Evolutionary conservation across 2,113 vertebrate genomes (phyloP).

Genomic region (Megalops atlanticus): DNA sequence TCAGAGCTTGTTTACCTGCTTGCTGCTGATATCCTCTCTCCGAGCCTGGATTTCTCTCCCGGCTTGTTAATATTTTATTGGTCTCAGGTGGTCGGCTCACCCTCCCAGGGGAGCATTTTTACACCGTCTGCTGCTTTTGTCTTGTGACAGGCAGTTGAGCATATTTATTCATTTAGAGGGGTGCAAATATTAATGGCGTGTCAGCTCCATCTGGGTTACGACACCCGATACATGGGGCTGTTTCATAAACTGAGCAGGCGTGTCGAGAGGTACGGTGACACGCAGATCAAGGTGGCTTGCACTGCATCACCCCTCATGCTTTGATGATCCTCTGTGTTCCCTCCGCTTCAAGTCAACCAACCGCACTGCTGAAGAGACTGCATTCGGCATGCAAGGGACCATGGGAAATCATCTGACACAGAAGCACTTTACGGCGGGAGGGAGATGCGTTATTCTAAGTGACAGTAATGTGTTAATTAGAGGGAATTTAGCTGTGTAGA

Average conservation of each 20-base stretch:
- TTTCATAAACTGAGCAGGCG: slow-evolving; percentile 37
- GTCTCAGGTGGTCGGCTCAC: slow-evolving; percentile 25
- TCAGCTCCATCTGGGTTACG: slow-evolving; percentile 47
- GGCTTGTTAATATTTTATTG: slow-evolving; percentile 47
- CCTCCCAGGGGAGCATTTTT: slow-evolving; percentile 38
- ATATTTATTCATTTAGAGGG: slow-evolving; percentile 47
- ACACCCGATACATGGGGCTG: slow-evolving; percentile 44
- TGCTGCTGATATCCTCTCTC: background rate
- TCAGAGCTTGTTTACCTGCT: slow-evolving; percentile 4
- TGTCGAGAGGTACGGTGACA: slow-evolving; percentile 38
- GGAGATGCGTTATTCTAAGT: background rate
- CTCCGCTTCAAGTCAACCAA: background rate
- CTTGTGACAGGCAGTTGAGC: slow-evolving; percentile 41
- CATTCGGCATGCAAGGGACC: background rate
- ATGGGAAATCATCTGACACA: background rate
- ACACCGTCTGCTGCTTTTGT: slow-evolving; percentile 45
- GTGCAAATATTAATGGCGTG: slow-evolving; percentile 51
- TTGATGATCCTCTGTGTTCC: too few species aligned
- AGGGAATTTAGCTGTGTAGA: slow-evolving; percentile 6
- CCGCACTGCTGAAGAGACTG: background rate
- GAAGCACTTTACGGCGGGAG: background rate
- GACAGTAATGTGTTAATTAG: background rate
- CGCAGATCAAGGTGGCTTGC: background rate
- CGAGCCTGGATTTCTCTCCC: background rate
- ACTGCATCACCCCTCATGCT: too few species aligned